Conservation (phyloP, 2,113 vertebrate genomes). For the Istiophorus platypterus region DNA sequence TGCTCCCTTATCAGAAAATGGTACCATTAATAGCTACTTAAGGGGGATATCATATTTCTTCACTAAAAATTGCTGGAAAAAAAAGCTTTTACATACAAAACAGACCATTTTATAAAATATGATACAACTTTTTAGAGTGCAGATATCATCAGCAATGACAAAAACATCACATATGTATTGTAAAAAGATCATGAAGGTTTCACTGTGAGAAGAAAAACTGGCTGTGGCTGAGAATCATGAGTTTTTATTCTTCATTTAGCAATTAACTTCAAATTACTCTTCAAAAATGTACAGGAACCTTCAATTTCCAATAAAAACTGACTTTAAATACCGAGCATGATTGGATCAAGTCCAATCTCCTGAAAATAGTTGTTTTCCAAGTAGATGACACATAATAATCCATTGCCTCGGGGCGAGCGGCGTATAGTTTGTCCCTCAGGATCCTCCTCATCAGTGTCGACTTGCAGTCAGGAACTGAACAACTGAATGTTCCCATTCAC, state of each 20-base stretch:
- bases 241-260: slow-evolving; percentile 21
- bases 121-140: neutral
- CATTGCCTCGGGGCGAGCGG: neutral
- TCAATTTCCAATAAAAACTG: slow-evolving; percentile 54
- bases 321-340: slow-evolving; percentile 39
- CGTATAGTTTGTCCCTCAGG: slow-evolving; percentile 49
- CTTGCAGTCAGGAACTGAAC: slow-evolving; percentile 46
- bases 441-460: slow-evolving; percentile 59
- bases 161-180: neutral
- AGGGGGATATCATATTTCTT: neutral
- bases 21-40: neutral
- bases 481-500: slow-evolving; percentile 75
- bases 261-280: slow-evolving; percentile 53
- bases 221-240: slow-evolving; percentile 14
- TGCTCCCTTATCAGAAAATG: neutral
- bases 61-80: neutral
- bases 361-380: slow-evolving; percentile 64
- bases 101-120: neutral
- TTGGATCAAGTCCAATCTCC: slow-evolving; percentile 55
- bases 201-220: slow-evolving; percentile 33
- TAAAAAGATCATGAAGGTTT: slow-evolving; percentile 36
- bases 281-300: slow-evolving; percentile 36
- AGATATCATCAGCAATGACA: neutral
- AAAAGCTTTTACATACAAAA: neutral
- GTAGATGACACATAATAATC: slow-evolving; percentile 61